Base-by-base conservation (phyloP, 1,140 invertebrate species). In the Notospermus geniculatus region DNA sequence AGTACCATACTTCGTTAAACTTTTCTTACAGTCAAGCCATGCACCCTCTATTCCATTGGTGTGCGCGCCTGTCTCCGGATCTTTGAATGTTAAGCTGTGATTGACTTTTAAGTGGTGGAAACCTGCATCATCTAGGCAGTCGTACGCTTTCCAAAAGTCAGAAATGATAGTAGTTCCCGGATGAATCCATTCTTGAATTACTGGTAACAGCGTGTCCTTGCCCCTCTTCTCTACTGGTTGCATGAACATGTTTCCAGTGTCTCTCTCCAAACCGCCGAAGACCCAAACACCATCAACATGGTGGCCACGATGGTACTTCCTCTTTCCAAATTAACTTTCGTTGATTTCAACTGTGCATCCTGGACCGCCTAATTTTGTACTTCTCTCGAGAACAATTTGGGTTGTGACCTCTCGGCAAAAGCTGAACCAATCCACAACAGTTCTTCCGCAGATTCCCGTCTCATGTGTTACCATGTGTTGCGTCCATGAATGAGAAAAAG, bases 301-400 rank as follows among this genome's bases (percentile, higher is more conserved):
- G 4, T 55, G 45, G 9, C 63, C 63, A 27, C 57, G 11, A 45
- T 68, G 66, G 57, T 68, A 68, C 50, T 65, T 68, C 27, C 66
- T 22, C 28, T 65, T 59, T 39, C 65, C 62, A 29, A 54, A 68
- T 27, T 58, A 54, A 9, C 32, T 57, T 58, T 68, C 66, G 29
- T 59, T 63, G 2, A 62, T 59, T 36, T 66, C 57, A 2, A 64
- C 62, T 7, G 59, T 41, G 13, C 54, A 30, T 2, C 32, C 32
- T 36, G 15, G 5, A 36, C 32, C 32, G 5, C 32, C 32, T 36
- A 36, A 7, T 15, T 54, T 41, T 2, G 59, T 15, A n/a, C 62
- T 36, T 2, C 57, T n/a, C 19, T 57, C 19, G 9, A 36, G 2
- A 22, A 19, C 13, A 32, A 36, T 5, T 13, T 36, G 15, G 11